Conservation (phyloP, 92 coral and sea anemone species). For the Palythoa heliodiscus region DNA sequence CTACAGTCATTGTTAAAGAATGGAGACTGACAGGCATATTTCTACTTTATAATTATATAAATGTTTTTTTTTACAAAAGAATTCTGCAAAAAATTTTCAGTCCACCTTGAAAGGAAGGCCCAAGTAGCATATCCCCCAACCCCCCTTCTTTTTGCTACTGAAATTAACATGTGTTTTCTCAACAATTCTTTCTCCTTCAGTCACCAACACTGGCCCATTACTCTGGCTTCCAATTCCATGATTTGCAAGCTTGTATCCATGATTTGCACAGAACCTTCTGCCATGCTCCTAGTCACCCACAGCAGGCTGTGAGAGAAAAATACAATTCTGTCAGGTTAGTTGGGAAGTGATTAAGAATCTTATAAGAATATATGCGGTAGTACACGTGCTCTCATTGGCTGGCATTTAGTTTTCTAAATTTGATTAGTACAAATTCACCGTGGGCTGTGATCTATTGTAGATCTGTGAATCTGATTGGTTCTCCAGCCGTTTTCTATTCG, state of each 20-base stretch:
- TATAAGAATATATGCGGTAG: not conserved
- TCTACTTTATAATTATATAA: too few relatives aligned
- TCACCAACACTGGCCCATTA: conserved; percentile 81
- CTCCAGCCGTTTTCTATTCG: too few relatives aligned
- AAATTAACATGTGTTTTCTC: not conserved
- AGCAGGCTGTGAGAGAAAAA: conserved; percentile 93
- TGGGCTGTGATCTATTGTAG: too few relatives aligned
- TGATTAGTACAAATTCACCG: too few relatives aligned
- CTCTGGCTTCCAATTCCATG: conserved; percentile 79
- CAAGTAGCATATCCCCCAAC: too few relatives aligned
- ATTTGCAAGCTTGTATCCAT: conserved; percentile 86
- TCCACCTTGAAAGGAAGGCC: too few relatives aligned
- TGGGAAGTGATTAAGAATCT: not conserved
- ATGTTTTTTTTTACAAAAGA: too few relatives aligned
- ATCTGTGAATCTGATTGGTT: too few relatives aligned
- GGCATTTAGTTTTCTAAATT: not conserved
- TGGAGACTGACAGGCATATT: too few relatives aligned
- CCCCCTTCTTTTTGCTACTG: too few relatives aligned
- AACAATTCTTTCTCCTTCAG: conserved; percentile 44
- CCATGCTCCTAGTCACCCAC: conserved; percentile 89
- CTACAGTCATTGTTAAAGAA: too few relatives aligned
- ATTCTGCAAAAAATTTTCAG: too few relatives aligned
- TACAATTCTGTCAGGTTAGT: conserved; percentile 79
- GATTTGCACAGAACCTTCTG: conserved; percentile 89
- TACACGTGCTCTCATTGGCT: not conserved